These are phyloP conservation scores for Smittia aterrima DNA, from an alignment of 2,888 invertebrate species.

Conservation along the genomic window DNA sequence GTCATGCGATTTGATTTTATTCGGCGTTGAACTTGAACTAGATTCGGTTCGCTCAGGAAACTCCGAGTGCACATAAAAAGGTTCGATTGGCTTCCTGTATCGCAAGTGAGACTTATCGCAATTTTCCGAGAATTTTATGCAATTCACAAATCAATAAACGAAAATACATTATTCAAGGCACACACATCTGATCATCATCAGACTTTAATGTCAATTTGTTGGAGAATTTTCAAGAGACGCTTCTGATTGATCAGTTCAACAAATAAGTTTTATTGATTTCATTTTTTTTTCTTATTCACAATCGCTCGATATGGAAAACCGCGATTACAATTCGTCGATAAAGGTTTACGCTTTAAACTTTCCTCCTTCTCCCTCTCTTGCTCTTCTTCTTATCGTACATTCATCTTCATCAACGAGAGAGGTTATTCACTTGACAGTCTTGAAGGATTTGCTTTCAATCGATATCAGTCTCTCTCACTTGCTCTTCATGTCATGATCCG, in stretches of 20 bases:
- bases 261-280: constrained; percentile 5
- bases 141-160: too few species aligned
- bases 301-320: not conserved
- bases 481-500: not conserved
- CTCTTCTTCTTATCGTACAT: constrained; percentile 4
- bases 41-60: not conserved
- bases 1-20: constrained; percentile 4
- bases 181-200: not conserved
- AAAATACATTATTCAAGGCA: not conserved
- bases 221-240: not conserved
- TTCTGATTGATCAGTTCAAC: constrained; percentile 3
- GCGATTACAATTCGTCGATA: not conserved
- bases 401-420: constrained; percentile 19
- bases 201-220: constrained; percentile 3
- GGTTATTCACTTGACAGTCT: constrained; percentile 26
- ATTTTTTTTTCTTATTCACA: not conserved
- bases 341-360: not conserved
- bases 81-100: not conserved
- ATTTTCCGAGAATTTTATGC: not conserved
- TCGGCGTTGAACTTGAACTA: constrained; percentile 17
- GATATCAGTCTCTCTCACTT: not conserved
- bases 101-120: not conserved
- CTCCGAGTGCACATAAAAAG: not conserved
- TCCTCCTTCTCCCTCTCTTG: not conserved
- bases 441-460: constrained; percentile 17